Conservation (phyloP, 2,113 vertebrate genomes). For the Nyctereutes procyonoides region DNA sequence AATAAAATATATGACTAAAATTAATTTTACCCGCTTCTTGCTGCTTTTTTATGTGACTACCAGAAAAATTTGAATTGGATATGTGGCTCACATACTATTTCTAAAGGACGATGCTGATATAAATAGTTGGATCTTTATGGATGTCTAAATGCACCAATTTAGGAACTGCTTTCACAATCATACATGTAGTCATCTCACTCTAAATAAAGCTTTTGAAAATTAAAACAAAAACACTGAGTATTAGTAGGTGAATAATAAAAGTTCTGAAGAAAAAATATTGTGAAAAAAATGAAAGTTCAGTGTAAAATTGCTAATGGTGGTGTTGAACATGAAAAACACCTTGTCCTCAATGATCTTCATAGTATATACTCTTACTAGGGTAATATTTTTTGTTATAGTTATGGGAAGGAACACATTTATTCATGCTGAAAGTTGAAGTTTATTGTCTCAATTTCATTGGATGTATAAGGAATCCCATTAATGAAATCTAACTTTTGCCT, state of each 20-base stretch:
- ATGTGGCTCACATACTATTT: not conserved
- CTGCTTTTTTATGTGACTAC: not conserved
- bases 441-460: slow-evolving; percentile 52
- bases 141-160: not conserved
- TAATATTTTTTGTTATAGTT: slow-evolving; percentile 69
- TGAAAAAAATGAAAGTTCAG: not conserved
- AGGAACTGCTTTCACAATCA: not conserved
- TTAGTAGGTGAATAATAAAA: not conserved
- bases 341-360: slow-evolving; percentile 77
- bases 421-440: slow-evolving; percentile 68
- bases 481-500: not conserved
- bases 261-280: not conserved
- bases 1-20: not conserved
- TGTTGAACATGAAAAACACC: slow-evolving; percentile 66
- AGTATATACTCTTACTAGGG: slow-evolving; percentile 59
- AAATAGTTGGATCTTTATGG: not conserved
- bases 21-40: not conserved
- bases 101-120: not conserved
- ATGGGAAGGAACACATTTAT: slow-evolving; percentile 48
- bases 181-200: too few relatives aligned
- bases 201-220: not conserved
- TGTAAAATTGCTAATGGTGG: slow-evolving; percentile 62
- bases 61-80: not conserved
- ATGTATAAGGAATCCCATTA: not conserved
- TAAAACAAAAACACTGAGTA: not conserved